These are phyloP conservation scores for Moxostoma hubbsi DNA, from an alignment of 2,797 vertebrate genomes.

Conservation along the genomic window DNA sequence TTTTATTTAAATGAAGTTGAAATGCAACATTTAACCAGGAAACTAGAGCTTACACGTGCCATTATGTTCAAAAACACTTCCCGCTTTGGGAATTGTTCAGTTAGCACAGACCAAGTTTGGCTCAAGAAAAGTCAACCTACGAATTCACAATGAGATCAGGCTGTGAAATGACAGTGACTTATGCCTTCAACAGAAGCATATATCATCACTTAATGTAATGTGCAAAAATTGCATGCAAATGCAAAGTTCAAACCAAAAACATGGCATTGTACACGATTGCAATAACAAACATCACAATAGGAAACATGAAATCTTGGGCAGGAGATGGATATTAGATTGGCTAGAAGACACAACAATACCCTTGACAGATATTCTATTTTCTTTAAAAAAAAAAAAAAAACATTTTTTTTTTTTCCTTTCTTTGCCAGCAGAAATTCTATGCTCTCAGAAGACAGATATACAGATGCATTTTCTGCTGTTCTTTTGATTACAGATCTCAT, in stretches of 20 bases:
- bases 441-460: not conserved
- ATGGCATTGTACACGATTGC: not conserved
- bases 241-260: conserved; percentile 6
- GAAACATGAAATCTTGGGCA: conserved; percentile 8
- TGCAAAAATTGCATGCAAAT: too few species aligned
- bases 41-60: too few species aligned
- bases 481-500: conserved; percentile 57
- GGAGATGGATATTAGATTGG: not conserved
- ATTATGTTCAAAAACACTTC: too few species aligned
- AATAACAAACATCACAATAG: conserved; percentile 14
- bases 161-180: not conserved
- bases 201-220: not conserved
- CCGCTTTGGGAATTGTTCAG: too few species aligned
- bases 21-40: too few species aligned
- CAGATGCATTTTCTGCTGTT: conserved; percentile 49
- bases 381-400: not conserved
- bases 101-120: too few species aligned
- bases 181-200: not conserved
- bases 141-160: too few species aligned
- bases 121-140: too few species aligned
- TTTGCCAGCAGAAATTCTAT: not conserved
- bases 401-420: not conserved
- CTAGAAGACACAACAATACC: conserved; percentile 18
- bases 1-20: too few species aligned
- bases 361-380: not conserved